Evolutionary conservation across 2,113 vertebrate species (phyloP), one percentile per base, ranked within the genome.

Genomic region (Phainopepla nitens): DNA sequence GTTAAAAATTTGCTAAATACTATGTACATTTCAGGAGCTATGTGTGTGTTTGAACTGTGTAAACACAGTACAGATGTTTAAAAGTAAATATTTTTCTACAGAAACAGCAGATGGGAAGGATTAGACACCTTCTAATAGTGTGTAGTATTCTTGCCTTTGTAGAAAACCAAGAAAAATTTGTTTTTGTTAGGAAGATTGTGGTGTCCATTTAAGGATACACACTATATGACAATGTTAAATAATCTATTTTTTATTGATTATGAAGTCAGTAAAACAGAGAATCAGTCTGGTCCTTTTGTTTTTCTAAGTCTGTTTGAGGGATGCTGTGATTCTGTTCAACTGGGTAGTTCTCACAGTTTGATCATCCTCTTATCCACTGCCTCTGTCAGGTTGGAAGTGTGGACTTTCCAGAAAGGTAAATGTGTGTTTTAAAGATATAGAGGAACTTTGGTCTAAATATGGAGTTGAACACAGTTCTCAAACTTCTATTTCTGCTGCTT

Each of bases 31-130:
- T 96, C 94, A 96, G 94, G 93, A 97, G 89, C 93, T 92, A 51
- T 94, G 89, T 97, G 96, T 96, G 90, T 97, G 94, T 97, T 97
- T 98, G 97, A 82, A 66, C 96, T 96, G 95, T 87, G 93, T 86
- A 97, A 98, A 98, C 60, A 86, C 94, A 62, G 86, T 97, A 80
- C 98, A 98, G 98, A 97, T 98, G 97, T 98, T 97, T 90, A 96
- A 97, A 98, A 96, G 97, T 97, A 98, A 98, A 98, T 97, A 98
- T 98, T 98, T 97, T 97, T 92, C 95, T 96, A 96, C 49, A 58
- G 95, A 90, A 94, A 93, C 49, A 91, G 96, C 97, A 97, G 51
- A 96, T 95, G 96, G 96, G 95, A 81, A 81, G 87, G 94, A 97
- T 98, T 96, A 97, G 92, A 96, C 89, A 96, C 95, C 93, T 97